These are phyloP conservation scores for Colinus virginianus DNA, from an alignment of 2,113 vertebrate genomes.

Conservation along the genomic window DNA sequence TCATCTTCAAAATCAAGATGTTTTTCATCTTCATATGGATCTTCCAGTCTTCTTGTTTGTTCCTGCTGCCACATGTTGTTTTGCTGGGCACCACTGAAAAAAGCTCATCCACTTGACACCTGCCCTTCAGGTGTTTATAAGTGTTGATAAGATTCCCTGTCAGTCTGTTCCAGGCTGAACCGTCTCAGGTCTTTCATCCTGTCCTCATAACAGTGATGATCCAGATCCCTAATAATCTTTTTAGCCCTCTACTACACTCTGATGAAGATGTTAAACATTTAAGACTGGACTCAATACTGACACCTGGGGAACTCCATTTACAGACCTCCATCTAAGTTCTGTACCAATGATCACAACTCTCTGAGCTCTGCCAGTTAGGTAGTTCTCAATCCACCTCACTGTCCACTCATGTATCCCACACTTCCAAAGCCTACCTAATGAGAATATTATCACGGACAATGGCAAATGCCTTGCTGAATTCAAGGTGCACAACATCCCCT, in stretches of 20 bases:
- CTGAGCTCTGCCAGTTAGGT: neutral
- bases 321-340: neutral
- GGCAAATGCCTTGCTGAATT: neutral
- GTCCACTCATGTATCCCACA: neutral
- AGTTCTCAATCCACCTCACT: neutral
- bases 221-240: no score
- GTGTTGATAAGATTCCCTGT: no score
- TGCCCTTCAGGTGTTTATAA: no score
- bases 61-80: no score
- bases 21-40: no score
- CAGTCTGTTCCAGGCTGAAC: no score
- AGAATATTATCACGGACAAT: neutral
- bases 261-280: neutral
- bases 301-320: neutral
- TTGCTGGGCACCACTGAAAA: no score
- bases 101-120: no score
- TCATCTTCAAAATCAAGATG: no score
- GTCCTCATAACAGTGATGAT: no score
- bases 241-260: neutral
- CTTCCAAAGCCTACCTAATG: neutral
- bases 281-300: neutral
- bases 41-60: no score
- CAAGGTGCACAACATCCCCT: neutral
- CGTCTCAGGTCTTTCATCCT: no score
- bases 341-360: neutral